Base-by-base conservation (phyloP, 2,888 invertebrate species). In the Amiota communis region DNA sequence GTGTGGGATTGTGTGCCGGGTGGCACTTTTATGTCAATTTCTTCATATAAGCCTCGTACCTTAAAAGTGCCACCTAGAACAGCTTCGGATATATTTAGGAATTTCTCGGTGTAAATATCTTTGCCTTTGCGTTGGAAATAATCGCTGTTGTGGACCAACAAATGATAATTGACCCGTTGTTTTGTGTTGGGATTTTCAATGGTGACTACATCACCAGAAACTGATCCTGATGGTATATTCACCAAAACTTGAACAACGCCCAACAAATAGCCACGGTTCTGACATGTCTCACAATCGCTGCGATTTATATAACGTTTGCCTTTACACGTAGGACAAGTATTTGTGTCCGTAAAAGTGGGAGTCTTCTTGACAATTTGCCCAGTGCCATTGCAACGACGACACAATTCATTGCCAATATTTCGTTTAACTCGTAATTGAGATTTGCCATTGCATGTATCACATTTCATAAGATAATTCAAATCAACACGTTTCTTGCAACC, bases 1-100 rank as follows among this genome's bases (percentile, higher is more conserved):
- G 87, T 85, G 49, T 89, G 86, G 2, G 87, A 86, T 65, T 88
- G 88, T 0, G 86, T 86, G 8, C 89, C 89, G 1, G 89, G 83
- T 1, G 82, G 83, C 4, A 89, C 75, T 17, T 84, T 86, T 2
- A 89, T 47, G 9, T 87, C 84, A 0, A 87, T 51, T 10, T 81
- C 81, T 47, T 86, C 87, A 73, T 89, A 86, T 8, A 89, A 78
- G 3, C 89, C 88, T 36, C 85, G 87, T 6, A 88, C 80, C 20
- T 80, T 80, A n/a, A 87, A 84, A 1, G 67, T 81, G 2, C 86
- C 88, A 13, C 89, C 89, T 4, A 89, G 74, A 12, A 89, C 81
- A 0, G 89, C 89, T 63, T 89, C 87, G 10, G 85, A 82, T 9
- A 89, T 81, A 20, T 82, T 87, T 0, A 89, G 64, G 68, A 84